These are phyloP conservation scores for Hippocampus barbouri DNA, from an alignment of 2,113 vertebrate genomes.

Conservation along the genomic window DNA sequence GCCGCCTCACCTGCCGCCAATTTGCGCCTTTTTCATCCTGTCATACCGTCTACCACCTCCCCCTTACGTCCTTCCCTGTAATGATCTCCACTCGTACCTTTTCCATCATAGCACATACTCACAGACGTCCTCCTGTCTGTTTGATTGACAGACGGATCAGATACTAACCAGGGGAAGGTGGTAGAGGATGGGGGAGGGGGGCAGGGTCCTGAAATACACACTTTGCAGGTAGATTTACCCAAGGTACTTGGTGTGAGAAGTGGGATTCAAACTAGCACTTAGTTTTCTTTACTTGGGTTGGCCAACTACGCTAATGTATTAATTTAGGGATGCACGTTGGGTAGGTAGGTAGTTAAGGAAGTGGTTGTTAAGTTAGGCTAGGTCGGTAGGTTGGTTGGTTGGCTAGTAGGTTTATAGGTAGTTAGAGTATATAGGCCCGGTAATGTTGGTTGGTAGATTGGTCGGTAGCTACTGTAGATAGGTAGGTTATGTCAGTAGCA, in stretches of 20 bases:
- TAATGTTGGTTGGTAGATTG: too few relatives aligned
- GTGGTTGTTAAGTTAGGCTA: too few relatives aligned
- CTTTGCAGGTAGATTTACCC: not conserved
- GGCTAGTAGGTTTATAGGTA: too few relatives aligned
- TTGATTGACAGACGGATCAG: slow-evolving; percentile 54
- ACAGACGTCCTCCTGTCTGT: slow-evolving; percentile 5
- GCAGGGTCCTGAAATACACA: not conserved
- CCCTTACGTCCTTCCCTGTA: slow-evolving; percentile 34
- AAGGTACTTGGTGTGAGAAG: not conserved
- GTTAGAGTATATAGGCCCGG: too few relatives aligned
- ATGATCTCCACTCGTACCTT: slow-evolving; percentile 49
- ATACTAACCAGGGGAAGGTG: slow-evolving; percentile 25
- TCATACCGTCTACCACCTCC: slow-evolving; percentile 13
- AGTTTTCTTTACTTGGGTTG: too few relatives aligned
- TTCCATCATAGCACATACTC: slow-evolving; percentile 8
- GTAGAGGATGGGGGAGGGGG: slow-evolving; percentile 13
- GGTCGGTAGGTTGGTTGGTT: too few relatives aligned
- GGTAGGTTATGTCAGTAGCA: too few relatives aligned
- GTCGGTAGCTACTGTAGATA: too few relatives aligned
- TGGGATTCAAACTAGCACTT: too few relatives aligned
- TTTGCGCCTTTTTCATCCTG: slow-evolving; percentile 26
- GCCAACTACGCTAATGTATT: not conserved
- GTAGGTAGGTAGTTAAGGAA: too few relatives aligned
- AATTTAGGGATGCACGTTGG: not conserved
- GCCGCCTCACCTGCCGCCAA: slow-evolving; percentile 1